Evolutionary conservation across 2,888 invertebrate genomes (phyloP).

Genomic region (Sipha maydis): DNA sequence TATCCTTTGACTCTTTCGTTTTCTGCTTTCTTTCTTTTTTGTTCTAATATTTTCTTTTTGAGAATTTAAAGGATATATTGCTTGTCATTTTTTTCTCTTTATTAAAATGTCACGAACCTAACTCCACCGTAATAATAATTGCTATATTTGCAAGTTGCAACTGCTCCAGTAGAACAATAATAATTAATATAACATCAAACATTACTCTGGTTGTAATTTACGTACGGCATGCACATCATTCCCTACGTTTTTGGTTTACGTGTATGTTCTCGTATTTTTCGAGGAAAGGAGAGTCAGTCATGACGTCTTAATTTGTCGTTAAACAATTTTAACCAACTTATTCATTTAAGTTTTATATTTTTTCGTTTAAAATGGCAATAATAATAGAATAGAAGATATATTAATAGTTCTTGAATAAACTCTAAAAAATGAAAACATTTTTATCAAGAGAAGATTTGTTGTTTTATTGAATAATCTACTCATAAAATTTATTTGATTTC

Average conservation of each 20-base stretch:
- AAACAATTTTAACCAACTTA: background rate
- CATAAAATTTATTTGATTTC: background rate
- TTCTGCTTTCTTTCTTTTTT: background rate
- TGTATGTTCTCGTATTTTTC: background rate
- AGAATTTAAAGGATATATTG: background rate
- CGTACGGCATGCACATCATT: constrained; percentile 47
- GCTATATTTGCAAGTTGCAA: background rate
- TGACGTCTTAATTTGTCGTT: constrained; percentile 35
- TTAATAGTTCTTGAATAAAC: background rate
- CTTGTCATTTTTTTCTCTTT: background rate
- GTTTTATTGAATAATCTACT: background rate
- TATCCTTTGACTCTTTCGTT: background rate
- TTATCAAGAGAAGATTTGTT: no score
- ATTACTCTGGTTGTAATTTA: constrained; percentile 23
- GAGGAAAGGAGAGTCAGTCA: background rate
- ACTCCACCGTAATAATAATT: constrained; percentile 1
- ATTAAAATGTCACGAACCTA: constrained; percentile 38
- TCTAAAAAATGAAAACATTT: background rate
- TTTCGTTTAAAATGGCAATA: background rate
- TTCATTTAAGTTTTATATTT: background rate
- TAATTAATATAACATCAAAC: constrained; percentile 47
- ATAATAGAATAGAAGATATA: background rate
- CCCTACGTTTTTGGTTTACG: background rate
- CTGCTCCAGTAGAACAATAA: constrained; percentile 14
- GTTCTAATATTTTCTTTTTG: background rate